phyloP scores from a whole-genome alignment of 2,113 vertebrate genomes.

The Dasyornis broadbenti region DNA sequence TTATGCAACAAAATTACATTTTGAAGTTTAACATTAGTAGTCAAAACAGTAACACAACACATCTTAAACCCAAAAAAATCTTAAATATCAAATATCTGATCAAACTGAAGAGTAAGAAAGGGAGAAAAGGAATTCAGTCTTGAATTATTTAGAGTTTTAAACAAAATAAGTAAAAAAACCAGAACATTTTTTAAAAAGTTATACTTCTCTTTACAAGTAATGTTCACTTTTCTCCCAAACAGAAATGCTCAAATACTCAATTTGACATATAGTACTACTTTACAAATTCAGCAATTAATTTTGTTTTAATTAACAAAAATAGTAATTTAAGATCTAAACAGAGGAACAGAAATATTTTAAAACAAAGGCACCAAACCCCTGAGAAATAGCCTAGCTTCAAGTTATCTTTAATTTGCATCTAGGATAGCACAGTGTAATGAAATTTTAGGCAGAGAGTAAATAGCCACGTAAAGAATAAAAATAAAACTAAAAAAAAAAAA shows the following conservation, averaged over 20 bases:
- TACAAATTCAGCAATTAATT: not conserved
- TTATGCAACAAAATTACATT: not conserved
- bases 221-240: not conserved
- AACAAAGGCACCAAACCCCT: not conserved
- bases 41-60: not conserved
- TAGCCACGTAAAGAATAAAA: not conserved
- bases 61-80: not conserved
- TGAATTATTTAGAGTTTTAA: not conserved
- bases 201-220: not conserved
- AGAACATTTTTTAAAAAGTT: not conserved
- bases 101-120: not conserved
- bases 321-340: not conserved
- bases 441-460: not conserved
- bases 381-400: not conserved
- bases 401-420: not conserved
- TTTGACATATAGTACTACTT: not conserved
- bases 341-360: not conserved
- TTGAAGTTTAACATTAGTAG: not conserved
- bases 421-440: not conserved
- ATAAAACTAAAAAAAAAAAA: not conserved
- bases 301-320: not conserved
- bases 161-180: rapidly evolving
- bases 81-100: not conserved
- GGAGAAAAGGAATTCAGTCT: not conserved
- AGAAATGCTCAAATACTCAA: not conserved